Evolutionary conservation across 2,113 vertebrate genomes (phyloP), one percentile per base, ranked within the genome.

Genomic region (Malaclemys terrapin): DNA sequence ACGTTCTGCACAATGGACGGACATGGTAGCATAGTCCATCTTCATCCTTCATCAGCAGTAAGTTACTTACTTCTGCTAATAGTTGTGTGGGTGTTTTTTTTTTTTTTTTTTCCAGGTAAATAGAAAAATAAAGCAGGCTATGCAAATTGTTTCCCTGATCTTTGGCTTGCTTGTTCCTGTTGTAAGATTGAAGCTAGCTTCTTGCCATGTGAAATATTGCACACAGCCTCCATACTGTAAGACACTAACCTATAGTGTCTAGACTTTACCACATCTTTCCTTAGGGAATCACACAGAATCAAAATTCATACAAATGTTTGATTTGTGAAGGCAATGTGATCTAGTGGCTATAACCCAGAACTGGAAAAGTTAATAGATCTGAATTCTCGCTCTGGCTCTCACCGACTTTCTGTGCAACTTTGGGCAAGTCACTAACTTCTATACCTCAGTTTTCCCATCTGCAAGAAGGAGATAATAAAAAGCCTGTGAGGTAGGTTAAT

Each of bases 1-100:
- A 98, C 99, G 0, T 99, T 99, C 97, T 99, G 99, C 97, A 99
- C 99, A 85, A 99, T 99, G 99, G 99, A 99, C 52, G 99, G 99
- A 16, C 99, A 99, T 14, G 99, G 99, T 91, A 99, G 99, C 56
- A 98, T 98, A 88, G 98, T 99, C 95, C 98, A 99, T 85, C 99
- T 99, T 98, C 99, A 99, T 97, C 99, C 99, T 89, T 99, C 99
- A n/a, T 99, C 99, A 81, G 98, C 98, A 82, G 99, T 99, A 98
- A 99, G 98, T 97, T 52, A 56, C 53, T 91, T 79, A 82, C 89
- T 52, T 84, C 76, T 81, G 13, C 56, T 84, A 72, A 2, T 27
- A 22, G 54, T 42, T 42, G 16, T 38, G 42, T 24, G 35, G 11
- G 2, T 11, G 59, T 35, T 6, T 16, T n/a, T 56, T 42, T 42